These are phyloP conservation scores for Drosophila athabasca DNA, from an alignment of 1,140 invertebrate species.

Conservation along the genomic window DNA sequence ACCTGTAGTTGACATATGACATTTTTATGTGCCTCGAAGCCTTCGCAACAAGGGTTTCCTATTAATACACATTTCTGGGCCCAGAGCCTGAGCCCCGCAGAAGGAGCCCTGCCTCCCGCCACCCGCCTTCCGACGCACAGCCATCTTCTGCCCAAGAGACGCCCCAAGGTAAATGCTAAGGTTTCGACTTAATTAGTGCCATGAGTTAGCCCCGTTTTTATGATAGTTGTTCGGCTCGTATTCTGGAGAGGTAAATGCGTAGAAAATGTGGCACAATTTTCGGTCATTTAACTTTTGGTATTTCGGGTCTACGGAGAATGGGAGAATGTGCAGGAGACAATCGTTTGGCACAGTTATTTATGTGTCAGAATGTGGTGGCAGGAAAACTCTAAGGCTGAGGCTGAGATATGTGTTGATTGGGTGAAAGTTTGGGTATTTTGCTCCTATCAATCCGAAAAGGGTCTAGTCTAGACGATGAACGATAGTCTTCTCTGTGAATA, in stretches of 20 bases:
- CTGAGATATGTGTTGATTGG: background rate
- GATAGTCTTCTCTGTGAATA: no score
- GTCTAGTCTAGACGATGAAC: no score
- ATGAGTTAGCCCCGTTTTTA: slow-evolving; percentile 51
- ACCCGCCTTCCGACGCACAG: no score
- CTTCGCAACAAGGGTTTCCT: slow-evolving; percentile 67
- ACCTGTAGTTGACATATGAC: slow-evolving; percentile 77
- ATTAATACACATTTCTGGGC: slow-evolving; percentile 52
- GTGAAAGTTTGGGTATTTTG: background rate
- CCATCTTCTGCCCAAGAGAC: slow-evolving; percentile 6
- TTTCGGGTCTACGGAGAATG: slow-evolving; percentile 19
- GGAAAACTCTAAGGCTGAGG: background rate
- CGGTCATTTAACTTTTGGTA: slow-evolving; percentile 45
- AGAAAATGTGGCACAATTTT: slow-evolving; percentile 66
- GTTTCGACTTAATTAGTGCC: slow-evolving; percentile 75
- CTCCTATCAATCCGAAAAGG: no score
- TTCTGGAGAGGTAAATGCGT: slow-evolving; percentile 27
- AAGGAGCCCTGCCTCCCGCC: background rate
- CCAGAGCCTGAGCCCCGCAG: background rate
- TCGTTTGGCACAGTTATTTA: slow-evolving; percentile 19
- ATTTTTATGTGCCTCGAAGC: slow-evolving; percentile 71
- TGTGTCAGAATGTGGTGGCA: no score
- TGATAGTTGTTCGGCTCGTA: slow-evolving; percentile 25
- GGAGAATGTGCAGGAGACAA: background rate
- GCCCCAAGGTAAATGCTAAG: slow-evolving; percentile 80